phyloP scores from a whole-genome alignment of 2,797 vertebrate genomes.

The Merluccius polli region DNA sequence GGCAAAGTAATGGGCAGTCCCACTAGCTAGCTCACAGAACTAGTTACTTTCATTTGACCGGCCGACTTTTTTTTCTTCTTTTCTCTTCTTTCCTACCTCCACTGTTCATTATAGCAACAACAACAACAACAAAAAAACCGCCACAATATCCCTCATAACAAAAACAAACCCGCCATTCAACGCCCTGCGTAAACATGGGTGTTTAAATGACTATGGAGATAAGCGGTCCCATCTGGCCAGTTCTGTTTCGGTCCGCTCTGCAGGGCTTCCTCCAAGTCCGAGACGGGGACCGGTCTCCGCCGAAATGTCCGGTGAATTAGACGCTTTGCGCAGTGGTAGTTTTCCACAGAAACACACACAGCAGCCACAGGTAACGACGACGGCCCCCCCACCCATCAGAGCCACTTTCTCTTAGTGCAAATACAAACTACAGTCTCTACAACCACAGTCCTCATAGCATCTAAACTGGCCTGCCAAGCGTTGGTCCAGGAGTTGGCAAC shows the following conservation, averaged over 20 bases:
- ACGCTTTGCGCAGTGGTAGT: not conserved
- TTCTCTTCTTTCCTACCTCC: not conserved
- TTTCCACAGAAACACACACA: not conserved
- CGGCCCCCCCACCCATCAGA: not conserved
- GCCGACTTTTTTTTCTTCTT: not conserved
- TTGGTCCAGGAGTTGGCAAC: not conserved
- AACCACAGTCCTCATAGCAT: slow-evolving; percentile 22
- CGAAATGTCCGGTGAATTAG: not conserved
- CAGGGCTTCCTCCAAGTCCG: not conserved
- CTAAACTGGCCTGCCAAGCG: slow-evolving; percentile 20
- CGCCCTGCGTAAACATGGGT: not conserved
- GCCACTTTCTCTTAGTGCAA: slow-evolving; percentile 44
- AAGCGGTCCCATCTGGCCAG: not conserved
- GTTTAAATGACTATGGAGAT: not conserved
- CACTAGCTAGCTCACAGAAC: not conserved
- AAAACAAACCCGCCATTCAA: not conserved
- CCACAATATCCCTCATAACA: not conserved
- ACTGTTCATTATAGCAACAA: not conserved
- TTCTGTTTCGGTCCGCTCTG: not conserved
- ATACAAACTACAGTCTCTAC: slow-evolving; percentile 34
- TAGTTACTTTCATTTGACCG: not conserved
- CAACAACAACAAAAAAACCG: not conserved
- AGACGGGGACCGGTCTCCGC: not conserved
- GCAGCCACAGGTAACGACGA: not conserved
- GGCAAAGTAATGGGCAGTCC: not conserved